Base-by-base conservation (phyloP, 2,113 vertebrate genomes). In the Cynoglossus semilaevis region DNA sequence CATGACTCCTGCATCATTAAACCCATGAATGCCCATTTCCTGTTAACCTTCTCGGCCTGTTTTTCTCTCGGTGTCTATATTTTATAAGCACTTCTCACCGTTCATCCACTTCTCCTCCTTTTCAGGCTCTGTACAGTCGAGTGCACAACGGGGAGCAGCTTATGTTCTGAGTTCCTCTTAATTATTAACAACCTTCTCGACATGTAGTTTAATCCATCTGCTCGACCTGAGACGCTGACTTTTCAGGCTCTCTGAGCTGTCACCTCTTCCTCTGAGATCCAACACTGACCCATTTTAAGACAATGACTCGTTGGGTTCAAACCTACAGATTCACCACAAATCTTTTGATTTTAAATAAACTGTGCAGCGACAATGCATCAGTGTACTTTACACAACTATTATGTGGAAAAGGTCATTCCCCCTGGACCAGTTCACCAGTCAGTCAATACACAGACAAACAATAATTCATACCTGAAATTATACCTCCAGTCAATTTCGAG, bases 31-130 rank as follows among this genome's bases (percentile, higher is more conserved):
- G 58, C 76, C 68, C 62, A 64, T 76, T 75, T 76, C 46, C 12
- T 49, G 76, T 66, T 77, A 79, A 72, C 72, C 76, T 58, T 65
- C 61, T 64, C 51, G 61, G 69, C 63, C 58, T 51, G 75, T 8
- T 70, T 62, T 73, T 76, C 51, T 77, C 51, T 73, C 69, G 68
- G 53, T 79, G 86, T 89, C 53, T 69, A 89, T 89, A 88, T 90
- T 89, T 90, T 67, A 88, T 81, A 70, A 82, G 71, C 69, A 49
- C 78, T 65, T 81, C 73, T 73, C 67, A 73, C 71, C 73, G 64
- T 79, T 84, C 71, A 68, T 81, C 51, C 58, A 19, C 45, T 52
- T 70, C 65, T 77, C 53, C 62, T 78, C 67, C 35, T 67, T 69
- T 64, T 59, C 10, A 29, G 41, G 54, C 76, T 74, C 62, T 67